Percentiles rank a stretch among this genome's conserved stretches.
Evolutionary conservation across 2,797 vertebrate species (phyloP).

Genomic region (Smutsia gigantea): DNA sequence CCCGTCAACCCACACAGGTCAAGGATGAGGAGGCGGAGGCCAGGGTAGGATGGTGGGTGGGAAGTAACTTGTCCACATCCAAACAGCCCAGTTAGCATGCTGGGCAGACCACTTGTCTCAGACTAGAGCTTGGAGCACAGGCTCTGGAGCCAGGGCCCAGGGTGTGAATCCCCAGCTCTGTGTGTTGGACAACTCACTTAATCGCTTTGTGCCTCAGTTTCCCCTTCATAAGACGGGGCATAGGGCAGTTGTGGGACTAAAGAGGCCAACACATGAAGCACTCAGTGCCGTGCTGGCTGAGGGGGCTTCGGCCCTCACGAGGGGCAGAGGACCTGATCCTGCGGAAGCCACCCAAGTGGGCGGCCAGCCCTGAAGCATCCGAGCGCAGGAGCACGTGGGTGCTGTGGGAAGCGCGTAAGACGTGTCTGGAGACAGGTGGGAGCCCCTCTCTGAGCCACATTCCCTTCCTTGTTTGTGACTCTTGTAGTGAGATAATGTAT

Average conservation of each 20-base stretch:
- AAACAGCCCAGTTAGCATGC: no score
- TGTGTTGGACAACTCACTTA: background rate
- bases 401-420: background rate
- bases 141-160: background rate
- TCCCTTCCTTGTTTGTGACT: background rate
- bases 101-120: background rate
- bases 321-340: background rate
- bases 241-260: background rate
- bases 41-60: accelerated
- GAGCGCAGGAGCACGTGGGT: accelerated
- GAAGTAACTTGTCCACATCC: background rate
- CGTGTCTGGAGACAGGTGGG: background rate
- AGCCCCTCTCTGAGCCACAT: background rate
- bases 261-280: background rate
- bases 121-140: background rate
- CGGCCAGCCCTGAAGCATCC: background rate
- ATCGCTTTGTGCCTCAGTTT: background rate
- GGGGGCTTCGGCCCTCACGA: background rate
- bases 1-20: background rate
- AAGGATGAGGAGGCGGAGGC: background rate
- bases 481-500: accelerated
- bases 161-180: background rate
- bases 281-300: accelerated
- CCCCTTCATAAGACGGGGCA: background rate
- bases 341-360: background rate